Percentiles rank a stretch among this genome's conserved stretches.
Conservation (phyloP, 2,797 vertebrate genomes). For the Tokudaia muenninki region DNA sequence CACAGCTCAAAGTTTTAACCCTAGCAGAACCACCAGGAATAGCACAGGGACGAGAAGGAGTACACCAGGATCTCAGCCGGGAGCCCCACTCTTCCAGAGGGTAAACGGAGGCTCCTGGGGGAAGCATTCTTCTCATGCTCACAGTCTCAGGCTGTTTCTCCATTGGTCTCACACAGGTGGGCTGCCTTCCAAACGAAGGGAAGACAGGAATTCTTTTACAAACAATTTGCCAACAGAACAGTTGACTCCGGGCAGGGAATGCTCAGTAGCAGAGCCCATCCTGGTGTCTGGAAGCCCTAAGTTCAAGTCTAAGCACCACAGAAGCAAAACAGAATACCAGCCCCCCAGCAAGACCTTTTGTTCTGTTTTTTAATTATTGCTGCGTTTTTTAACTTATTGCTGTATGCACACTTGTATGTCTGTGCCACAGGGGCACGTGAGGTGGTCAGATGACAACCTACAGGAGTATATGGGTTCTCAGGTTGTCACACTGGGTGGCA, state of each 20-base stretch:
- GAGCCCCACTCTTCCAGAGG: background rate
- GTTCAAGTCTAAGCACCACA: background rate
- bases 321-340: background rate
- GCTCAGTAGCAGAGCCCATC: background rate
- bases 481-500: background rate
- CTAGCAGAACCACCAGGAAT: constrained; percentile 48
- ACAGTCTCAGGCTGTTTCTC: background rate
- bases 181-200: background rate
- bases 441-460: background rate
- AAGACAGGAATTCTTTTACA: background rate
- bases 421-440: background rate
- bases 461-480: background rate
- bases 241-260: background rate
- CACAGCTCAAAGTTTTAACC: constrained; percentile 67
- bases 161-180: background rate
- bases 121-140: background rate
- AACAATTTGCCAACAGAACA: background rate
- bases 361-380: background rate
- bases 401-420: background rate
- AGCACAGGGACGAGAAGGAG: background rate
- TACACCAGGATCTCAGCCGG: background rate
- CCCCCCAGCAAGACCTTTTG: background rate
- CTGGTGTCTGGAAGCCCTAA: background rate
- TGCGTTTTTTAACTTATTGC: background rate
- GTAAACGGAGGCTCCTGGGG: background rate